Conservation (phyloP, 2,797 vertebrate genomes). For the Gallirallus australis region DNA sequence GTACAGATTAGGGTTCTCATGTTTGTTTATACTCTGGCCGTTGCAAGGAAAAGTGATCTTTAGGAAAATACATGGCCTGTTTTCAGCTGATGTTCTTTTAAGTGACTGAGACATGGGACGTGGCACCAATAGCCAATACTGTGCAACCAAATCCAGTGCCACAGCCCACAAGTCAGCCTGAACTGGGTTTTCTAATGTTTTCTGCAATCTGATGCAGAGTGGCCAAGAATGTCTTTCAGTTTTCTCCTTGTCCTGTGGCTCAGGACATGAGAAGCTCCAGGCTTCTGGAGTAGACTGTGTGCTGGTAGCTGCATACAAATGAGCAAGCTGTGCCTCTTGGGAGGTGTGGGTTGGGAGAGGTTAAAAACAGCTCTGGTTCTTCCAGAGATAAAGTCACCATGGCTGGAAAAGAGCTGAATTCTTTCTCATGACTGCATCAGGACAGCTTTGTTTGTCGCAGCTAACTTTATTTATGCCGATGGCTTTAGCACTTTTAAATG, state of each 20-base stretch:
- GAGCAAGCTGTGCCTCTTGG: slow-evolving; percentile 5
- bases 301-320: slow-evolving; percentile 27
- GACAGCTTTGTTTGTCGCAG: background rate
- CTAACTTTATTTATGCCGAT: background rate
- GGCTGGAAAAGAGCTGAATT: background rate
- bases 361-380: background rate
- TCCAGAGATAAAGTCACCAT: background rate
- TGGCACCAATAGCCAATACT: background rate
- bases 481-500: background rate
- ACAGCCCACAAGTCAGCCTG: background rate
- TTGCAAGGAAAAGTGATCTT: background rate
- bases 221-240: background rate
- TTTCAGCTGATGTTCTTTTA: background rate
- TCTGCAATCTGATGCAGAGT: background rate
- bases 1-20: background rate
- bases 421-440: background rate
- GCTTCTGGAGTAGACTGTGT: slow-evolving; percentile 1
- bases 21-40: background rate
- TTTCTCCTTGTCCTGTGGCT: slow-evolving; percentile 21
- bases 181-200: background rate
- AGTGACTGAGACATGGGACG: background rate
- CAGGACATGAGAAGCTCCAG: slow-evolving; percentile 43
- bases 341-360: background rate
- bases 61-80: background rate
- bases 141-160: background rate